Conservation (phyloP, 2,888 invertebrate species). For the Hetaerina titia region DNA sequence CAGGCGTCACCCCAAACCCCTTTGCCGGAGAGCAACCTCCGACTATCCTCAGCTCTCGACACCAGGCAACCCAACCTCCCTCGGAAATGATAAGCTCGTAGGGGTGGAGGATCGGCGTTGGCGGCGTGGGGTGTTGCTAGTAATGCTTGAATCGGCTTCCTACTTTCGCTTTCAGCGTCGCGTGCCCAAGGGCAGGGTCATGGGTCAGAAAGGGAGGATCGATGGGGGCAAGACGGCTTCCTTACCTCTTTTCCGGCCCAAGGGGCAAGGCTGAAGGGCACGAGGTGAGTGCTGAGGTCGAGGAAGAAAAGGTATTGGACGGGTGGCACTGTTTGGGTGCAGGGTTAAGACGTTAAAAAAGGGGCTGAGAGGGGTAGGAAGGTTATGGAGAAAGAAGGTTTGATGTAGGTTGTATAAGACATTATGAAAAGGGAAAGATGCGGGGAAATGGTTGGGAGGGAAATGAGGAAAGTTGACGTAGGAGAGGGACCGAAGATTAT, state of each 20-base stretch:
- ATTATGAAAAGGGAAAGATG: neutral
- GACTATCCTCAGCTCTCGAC: no score
- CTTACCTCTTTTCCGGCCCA: neutral
- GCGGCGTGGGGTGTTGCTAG: no score
- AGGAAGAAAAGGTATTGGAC: neutral
- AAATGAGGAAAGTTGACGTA: constrained; percentile 6
- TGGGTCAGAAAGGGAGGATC: constrained; percentile 40
- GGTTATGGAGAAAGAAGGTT: neutral
- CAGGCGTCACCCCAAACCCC: neutral
- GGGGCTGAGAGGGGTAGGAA: neutral
- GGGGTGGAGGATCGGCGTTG: no score
- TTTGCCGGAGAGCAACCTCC: neutral
- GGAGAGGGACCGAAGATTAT: neutral
- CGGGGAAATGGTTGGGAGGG: neutral
- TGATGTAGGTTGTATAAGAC: neutral
- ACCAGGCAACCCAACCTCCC: no score
- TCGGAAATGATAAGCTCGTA: no score
- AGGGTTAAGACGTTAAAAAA: neutral
- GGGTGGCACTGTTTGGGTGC: neutral
- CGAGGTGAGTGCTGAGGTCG: neutral
- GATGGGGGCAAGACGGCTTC: neutral
- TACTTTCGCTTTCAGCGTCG: neutral
- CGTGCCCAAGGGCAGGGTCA: constrained; percentile 46
- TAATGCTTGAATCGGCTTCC: neutral
- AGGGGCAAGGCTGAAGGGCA: constrained; percentile 14